phyloP scores from a whole-genome alignment of 2,113 vertebrate genomes.

The Cyprinodon brontotheroides region DNA sequence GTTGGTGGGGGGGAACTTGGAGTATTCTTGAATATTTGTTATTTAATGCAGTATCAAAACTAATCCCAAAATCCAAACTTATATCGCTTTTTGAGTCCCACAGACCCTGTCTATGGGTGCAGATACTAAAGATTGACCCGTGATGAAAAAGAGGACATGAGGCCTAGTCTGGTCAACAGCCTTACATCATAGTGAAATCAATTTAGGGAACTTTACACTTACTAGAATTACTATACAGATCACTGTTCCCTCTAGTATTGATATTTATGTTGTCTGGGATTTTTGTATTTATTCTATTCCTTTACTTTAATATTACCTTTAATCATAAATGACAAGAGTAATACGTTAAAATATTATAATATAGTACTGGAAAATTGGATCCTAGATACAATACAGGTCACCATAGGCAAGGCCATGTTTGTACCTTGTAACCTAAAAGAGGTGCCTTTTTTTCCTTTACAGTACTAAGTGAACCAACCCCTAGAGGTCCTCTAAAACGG shows the following conservation, averaged over 20 bases:
- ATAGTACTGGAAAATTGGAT: not conserved
- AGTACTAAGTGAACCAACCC: constrained; percentile 38
- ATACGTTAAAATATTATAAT: not conserved
- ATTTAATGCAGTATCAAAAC: too few species aligned
- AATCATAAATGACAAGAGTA: not conserved
- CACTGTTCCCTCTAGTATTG: too few species aligned
- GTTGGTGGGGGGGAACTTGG: too few species aligned
- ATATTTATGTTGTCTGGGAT: too few species aligned
- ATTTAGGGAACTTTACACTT: not conserved
- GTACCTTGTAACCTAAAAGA: not conserved
- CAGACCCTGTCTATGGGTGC: not conserved
- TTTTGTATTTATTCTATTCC: not conserved
- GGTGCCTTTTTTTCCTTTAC: not conserved
- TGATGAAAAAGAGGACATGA: not conserved
- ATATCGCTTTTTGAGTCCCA: not conserved
- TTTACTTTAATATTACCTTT: too few species aligned
- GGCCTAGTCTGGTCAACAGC: not conserved
- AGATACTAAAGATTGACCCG: not conserved
- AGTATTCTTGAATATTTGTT: not conserved
- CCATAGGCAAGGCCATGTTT: not conserved
- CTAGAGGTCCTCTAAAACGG: constrained; percentile 55
- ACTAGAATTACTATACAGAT: not conserved
- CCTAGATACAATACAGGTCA: not conserved
- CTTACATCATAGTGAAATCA: not conserved
- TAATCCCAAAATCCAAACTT: too few species aligned